Evolutionary conservation across 2,888 invertebrate species (phyloP), one percentile per base, ranked within the genome.

Genomic region (Globia sparganii): DNA sequence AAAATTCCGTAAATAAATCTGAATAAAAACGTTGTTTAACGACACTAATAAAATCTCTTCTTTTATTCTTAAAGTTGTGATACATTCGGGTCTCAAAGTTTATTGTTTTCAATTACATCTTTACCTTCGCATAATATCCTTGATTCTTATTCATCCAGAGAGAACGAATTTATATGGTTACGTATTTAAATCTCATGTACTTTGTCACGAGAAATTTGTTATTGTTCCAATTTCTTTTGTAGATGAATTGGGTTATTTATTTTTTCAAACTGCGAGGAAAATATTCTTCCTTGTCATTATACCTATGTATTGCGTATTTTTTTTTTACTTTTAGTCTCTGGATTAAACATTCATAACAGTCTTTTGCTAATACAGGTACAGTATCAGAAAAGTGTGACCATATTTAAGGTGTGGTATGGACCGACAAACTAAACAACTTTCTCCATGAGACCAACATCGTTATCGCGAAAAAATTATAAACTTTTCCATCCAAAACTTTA

Each of bases 41-140:
- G 72, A 68, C 77, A 13, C 65, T 73, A 72, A 79, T 77, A 76
- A 75, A 76, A 81, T 66, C 13, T 56, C 71, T 71, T 56, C 68
- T 78, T 68, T 71, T 75, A 80, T 75, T 62, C 70, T n/a, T 37
- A 75, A 81, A 77, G 31, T 80, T 75, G 21, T 75, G 75, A 70
- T 78, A 78, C 65, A 78, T 81, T 82, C 31, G 31, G 59, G 56
- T 75, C 61, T 80, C 71, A 31, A 86, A 90, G 85, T 91, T 90
- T 90, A 90, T 90, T 89, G 88, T 89, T 86, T 87, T 86, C 87
- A 90, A 90, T 91, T 90, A 87, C 86, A 84, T 86, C 79, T 84
- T 86, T 81, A 84, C 79, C 78, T 76, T 79, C 67, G 69, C 76
- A 77, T 83, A 84, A 79, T 78, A 78, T 80, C 72, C 70, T 58